Percentiles rank a stretch among this genome's conserved stretches.
These are phyloP conservation scores for Hexactinellida sp. DNA, from an alignment of 37 sponge, comb jelly and placozoan genomes.

Conservation along the genomic window DNA sequence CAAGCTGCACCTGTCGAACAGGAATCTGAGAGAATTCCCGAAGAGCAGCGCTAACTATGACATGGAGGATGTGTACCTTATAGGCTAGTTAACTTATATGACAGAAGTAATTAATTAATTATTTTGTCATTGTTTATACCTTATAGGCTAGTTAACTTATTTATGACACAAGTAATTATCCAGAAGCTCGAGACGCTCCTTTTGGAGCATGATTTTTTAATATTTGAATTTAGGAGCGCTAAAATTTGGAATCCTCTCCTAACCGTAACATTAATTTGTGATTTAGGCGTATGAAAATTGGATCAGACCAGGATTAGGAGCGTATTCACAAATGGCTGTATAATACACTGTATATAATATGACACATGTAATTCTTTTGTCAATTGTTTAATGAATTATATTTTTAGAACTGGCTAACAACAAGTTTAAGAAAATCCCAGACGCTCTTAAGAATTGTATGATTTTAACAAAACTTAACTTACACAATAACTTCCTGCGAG, in stretches of 20 bases:
- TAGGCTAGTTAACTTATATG: background rate
- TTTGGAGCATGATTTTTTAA: background rate
- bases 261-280: no score
- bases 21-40: background rate
- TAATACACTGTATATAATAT: no score
- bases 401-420: background rate
- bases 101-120: background rate
- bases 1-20: background rate
- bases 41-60: background rate
- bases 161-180: no score
- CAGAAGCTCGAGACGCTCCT: no score
- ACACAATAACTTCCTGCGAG: background rate
- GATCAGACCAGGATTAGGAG: no score
- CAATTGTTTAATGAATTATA: no score
- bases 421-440: conserved; percentile 1
- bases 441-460: background rate
- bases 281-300: no score
- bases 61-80: background rate
- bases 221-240: no score
- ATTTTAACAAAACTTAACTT: background rate
- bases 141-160: no score
- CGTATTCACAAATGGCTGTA: no score
- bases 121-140: background rate
- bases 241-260: no score
- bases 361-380: no score